Conservation (phyloP, 2,113 vertebrate genomes). For the Deroptyus accipitrinus region DNA sequence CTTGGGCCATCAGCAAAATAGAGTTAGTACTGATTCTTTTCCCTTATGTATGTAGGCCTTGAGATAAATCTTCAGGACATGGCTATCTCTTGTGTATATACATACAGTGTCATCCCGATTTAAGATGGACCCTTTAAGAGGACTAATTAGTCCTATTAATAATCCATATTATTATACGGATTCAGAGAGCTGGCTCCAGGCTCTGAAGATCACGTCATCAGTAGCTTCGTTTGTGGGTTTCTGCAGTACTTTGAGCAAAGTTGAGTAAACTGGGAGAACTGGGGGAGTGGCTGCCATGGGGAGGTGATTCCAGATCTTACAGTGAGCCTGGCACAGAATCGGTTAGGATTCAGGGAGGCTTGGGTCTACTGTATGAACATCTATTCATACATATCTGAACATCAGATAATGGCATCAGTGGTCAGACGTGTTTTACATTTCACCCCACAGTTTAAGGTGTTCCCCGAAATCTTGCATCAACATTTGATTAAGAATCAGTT, state of each 20-base stretch:
- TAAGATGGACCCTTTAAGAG: neutral
- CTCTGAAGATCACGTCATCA: slow-evolving; percentile 2
- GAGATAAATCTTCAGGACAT: neutral
- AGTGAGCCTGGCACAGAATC: neutral
- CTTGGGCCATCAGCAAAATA: neutral
- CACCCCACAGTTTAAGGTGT: neutral
- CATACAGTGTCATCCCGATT: neutral
- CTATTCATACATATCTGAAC: neutral
- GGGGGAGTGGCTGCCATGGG: neutral
- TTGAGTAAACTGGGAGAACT: neutral
- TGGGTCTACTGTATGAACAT: neutral
- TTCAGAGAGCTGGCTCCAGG: neutral
- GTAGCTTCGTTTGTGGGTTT: slow-evolving; percentile 10
- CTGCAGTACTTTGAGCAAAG: neutral
- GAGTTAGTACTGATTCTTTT: neutral
- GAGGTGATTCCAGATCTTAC: slow-evolving; percentile 6
- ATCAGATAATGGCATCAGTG: neutral
- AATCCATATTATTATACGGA: neutral
- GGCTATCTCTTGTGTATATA: neutral
- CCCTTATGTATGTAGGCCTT: neutral
- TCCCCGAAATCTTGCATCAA: slow-evolving; percentile 24
- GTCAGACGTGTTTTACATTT: neutral
- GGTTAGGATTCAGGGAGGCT: neutral
- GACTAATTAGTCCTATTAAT: slow-evolving; percentile 12
- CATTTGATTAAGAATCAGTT: neutral